phyloP scores from a whole-genome alignment of 92 coral and sea anemone genomes.

The Hydrozoanthus gracilis region DNA sequence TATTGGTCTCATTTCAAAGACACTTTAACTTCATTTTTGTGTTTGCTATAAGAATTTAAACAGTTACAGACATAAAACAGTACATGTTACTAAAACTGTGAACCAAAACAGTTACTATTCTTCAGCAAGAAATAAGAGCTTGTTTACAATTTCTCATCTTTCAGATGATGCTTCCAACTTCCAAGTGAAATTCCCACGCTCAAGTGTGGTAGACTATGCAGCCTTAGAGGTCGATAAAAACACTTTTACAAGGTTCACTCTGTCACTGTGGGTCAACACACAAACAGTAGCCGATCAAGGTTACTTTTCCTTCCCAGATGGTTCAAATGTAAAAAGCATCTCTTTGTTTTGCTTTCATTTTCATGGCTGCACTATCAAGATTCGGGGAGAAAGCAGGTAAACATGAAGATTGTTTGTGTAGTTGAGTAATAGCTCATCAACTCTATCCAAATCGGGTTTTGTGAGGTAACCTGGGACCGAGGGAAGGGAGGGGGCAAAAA shows the following conservation, averaged over 20 bases:
- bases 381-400: neutral
- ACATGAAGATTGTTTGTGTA: no score
- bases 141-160: neutral
- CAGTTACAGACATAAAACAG: no score
- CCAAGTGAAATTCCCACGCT: neutral
- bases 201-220: neutral
- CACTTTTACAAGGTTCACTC: neutral
- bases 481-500: no score
- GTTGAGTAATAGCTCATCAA: no score
- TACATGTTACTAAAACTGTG: no score
- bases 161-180: slow-evolving; percentile 10
- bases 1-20: no score
- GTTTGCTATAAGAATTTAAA: no score
- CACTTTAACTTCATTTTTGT: no score
- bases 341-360: neutral
- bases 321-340: neutral
- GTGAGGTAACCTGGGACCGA: no score
- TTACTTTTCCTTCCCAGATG: neutral
- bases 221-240: neutral
- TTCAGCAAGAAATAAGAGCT: no score
- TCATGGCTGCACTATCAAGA: neutral
- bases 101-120: no score
- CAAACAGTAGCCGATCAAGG: neutral
- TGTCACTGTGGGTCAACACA: slow-evolving; percentile 7
- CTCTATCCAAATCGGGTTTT: no score